Base-by-base conservation (phyloP, 2,797 vertebrate species). In the Cryptoprocta ferox region DNA sequence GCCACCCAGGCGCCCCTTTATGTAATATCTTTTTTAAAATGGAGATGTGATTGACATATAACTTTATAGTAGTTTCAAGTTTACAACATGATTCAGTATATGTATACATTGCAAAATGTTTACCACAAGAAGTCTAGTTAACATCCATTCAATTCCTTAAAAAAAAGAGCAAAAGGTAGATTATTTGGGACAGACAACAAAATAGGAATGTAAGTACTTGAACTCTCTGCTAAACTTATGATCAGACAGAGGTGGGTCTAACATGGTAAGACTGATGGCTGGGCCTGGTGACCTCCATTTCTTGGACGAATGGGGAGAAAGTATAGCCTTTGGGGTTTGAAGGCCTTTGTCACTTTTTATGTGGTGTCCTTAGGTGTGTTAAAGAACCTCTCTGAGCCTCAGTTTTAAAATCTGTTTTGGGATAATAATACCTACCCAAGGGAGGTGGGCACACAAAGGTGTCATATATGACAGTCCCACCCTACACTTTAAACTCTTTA, bases 61-160 rank as follows among this genome's bases (percentile, higher is more conserved):
- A 24, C 3, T 2, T 19, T 76, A 19, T 50, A 35, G n/a, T 53
- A n/a, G 32, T 53, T 53, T 53, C 32, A 79, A 48, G n/a, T 21
- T 11, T 53, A 35, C 32, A 53, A 53, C 48, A 14, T 76, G 45
- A 50, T n/a, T 50, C 48, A 53, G 48, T 35, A 53, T 79, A 24
- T 53, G 48, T 14, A 21, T 53, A 7, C 13, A 24, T 35, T 79
- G 11, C 48, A 79, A 35, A 24, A 8, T 35, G 48, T 35, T 79
- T 11, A 79, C 45, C 48, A 8, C 48, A 79, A 35, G 30, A 78
- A 79, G 76, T 53, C 76, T 79, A 24, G 45, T n/a, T 53, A 53
- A 79, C 48, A 53, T n/a, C 32, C 32, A 14, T 94, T 66, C n/a
- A 63, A 8, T 82, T 76, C 92, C 61, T 92, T 86, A 48, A 80